Percentiles rank a stretch among this genome's conserved stretches.
Evolutionary conservation across 2,888 invertebrate genomes (phyloP).

Genomic region (Protodeltote pygarga): DNA sequence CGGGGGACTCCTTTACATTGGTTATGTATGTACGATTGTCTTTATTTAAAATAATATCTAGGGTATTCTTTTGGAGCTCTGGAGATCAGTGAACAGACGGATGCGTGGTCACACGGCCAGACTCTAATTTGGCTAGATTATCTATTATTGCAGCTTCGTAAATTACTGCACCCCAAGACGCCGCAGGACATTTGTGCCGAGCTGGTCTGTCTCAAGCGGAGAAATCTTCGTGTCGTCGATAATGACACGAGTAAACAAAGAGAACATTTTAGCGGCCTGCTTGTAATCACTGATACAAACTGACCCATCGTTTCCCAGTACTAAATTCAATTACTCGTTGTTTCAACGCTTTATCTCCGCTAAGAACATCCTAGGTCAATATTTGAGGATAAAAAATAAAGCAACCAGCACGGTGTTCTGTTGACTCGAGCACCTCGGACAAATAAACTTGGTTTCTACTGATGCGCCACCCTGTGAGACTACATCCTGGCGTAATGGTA

Average conservation of each 20-base stretch:
- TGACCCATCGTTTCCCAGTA: conserved; percentile 62
- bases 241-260: conserved; percentile 72
- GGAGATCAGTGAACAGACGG: conserved; percentile 10
- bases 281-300: conserved; percentile 76
- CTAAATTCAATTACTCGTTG: conserved; percentile 72
- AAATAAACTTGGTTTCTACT: conserved; percentile 50
- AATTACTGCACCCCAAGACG: conserved; percentile 62
- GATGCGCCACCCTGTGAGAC: conserved; percentile 49
- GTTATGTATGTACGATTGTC: conserved; percentile 11
- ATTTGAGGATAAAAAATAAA: conserved; percentile 70
- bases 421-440: conserved; percentile 46
- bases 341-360: conserved; percentile 70
- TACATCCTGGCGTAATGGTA: conserved; percentile 24
- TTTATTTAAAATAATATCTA: conserved; percentile 9
- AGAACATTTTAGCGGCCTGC: conserved; percentile 70
- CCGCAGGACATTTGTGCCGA: conserved; percentile 53
- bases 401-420: conserved; percentile 55
- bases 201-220: conserved; percentile 7
- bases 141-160: conserved; percentile 70
- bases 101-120: conserved; percentile 61
- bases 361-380: conserved; percentile 77
- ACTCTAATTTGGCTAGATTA: conserved; percentile 72
- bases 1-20: conserved; percentile 22
- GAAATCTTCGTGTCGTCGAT: conserved; percentile 53
- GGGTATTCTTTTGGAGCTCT: conserved; percentile 10